Evolutionary conservation across 2,113 vertebrate species (phyloP).

Genomic region (Charadrius vociferus): DNA sequence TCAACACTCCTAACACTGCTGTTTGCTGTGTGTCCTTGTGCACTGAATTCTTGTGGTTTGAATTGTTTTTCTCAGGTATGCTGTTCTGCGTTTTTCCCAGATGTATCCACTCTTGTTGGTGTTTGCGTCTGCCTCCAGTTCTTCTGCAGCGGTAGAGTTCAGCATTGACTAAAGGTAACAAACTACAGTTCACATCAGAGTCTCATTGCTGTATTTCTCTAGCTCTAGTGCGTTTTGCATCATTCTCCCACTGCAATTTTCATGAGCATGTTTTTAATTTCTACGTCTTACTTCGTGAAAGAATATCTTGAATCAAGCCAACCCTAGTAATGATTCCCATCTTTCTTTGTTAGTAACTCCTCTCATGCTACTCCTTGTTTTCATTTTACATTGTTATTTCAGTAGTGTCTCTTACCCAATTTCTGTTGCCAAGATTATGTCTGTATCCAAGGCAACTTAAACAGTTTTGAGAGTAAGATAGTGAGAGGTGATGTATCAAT

Average conservation of each 20-base stretch:
- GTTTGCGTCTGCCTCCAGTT: neutral
- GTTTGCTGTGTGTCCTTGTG: neutral
- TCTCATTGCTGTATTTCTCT: neutral
- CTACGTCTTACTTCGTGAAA: neutral
- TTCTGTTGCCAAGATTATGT: conserved; percentile 24
- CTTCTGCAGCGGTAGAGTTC: neutral
- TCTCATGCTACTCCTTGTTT: neutral
- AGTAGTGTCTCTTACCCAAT: neutral
- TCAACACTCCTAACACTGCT: neutral
- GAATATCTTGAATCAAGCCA: neutral
- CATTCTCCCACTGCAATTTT: neutral
- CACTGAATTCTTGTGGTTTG: conserved; percentile 30
- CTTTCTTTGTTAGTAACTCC: neutral
- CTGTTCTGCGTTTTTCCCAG: conserved; percentile 5
- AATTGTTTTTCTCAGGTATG: conserved; percentile 21
- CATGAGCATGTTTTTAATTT: neutral
- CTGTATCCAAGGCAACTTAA: conserved; percentile 50
- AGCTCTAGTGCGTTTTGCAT: neutral
- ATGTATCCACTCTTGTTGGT: neutral
- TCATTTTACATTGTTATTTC: conserved; percentile 24
- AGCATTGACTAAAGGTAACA: neutral
- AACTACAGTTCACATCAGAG: neutral
- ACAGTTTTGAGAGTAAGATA: conserved; percentile 25
- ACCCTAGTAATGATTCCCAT: neutral
- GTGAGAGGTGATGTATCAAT: neutral